phyloP scores from a whole-genome alignment of 2,113 vertebrate species.

The Hemichromis elongatus region DNA sequence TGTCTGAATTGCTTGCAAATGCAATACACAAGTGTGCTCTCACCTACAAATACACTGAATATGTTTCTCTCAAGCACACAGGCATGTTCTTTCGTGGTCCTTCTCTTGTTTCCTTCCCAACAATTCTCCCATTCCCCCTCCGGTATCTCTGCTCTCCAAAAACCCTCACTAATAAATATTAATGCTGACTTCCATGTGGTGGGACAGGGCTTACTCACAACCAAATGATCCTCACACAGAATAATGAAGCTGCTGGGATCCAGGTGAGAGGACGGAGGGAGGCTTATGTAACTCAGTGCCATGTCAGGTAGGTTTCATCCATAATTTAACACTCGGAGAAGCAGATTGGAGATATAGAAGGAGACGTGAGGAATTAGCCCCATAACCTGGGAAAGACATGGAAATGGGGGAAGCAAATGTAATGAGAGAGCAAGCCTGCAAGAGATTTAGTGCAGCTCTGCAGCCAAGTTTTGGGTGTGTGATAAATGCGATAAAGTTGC shows the following conservation, averaged over 20 bases:
- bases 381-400: slow-evolving; percentile 42
- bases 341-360: slow-evolving; percentile 41
- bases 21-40: background rate
- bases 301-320: slow-evolving; percentile 57
- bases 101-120: background rate
- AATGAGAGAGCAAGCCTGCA: slow-evolving; percentile 11
- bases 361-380: slow-evolving; percentile 56
- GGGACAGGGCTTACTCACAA: slow-evolving; percentile 53
- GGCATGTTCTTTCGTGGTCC: background rate
- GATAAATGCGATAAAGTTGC: slow-evolving; percentile 7
- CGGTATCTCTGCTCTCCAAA: slow-evolving; percentile 1
- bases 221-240: slow-evolving; percentile 64
- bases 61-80: background rate
- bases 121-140: background rate
- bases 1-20: background rate
- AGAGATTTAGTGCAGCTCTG: slow-evolving; percentile 8
- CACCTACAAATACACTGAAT: background rate
- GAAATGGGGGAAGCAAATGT: slow-evolving; percentile 32
- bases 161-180: slow-evolving; percentile 61
- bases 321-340: slow-evolving; percentile 58
- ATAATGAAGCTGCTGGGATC: slow-evolving; percentile 71
- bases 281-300: slow-evolving; percentile 50
- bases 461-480: background rate
- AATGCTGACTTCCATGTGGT: slow-evolving; percentile 48
- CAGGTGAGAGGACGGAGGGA: slow-evolving; percentile 59